These are phyloP conservation scores for Gavialis gangeticus DNA, from an alignment of 2,113 vertebrate genomes.

Conservation along the genomic window DNA sequence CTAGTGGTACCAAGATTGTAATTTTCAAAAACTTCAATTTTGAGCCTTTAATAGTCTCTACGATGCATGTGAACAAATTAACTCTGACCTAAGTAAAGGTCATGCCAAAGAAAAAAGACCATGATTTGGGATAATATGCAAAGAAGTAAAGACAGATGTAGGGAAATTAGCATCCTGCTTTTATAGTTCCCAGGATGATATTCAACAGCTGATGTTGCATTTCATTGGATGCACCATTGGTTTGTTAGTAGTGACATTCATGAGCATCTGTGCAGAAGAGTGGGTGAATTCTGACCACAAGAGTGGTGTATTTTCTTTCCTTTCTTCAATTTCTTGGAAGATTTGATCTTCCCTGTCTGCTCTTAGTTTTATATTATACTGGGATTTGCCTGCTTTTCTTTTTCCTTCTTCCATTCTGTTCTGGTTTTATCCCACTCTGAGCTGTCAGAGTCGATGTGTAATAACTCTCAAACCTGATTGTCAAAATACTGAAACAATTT, in stretches of 20 bases:
- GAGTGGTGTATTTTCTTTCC: not conserved
- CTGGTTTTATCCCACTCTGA: not conserved
- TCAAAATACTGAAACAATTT: constrained; percentile 60
- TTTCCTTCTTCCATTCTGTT: constrained; percentile 6
- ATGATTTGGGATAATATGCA: not conserved
- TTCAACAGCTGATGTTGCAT: constrained; percentile 29
- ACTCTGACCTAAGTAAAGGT: constrained; percentile 1
- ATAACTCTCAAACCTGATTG: constrained; percentile 34
- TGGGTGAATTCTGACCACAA: not conserved
- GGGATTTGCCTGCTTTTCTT: not conserved
- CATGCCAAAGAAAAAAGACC: not conserved
- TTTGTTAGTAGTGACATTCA: constrained; percentile 42
- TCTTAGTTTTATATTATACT: not conserved
- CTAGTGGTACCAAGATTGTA: not conserved
- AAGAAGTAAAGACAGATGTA: constrained; percentile 47
- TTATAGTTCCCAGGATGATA: constrained; percentile 20
- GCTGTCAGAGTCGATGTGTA: not conserved
- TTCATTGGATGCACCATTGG: constrained; percentile 33
- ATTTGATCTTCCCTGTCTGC: not conserved
- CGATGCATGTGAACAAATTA: not conserved
- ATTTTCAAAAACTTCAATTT: not conserved
- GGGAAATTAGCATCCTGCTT: constrained; percentile 13
- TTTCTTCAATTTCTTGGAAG: not conserved
- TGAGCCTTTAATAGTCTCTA: not conserved
- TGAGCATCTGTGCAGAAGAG: constrained; percentile 38